These are phyloP conservation scores for Strigamia crassipes DNA, from an alignment of 2,888 invertebrate genomes.

Conservation along the genomic window DNA sequence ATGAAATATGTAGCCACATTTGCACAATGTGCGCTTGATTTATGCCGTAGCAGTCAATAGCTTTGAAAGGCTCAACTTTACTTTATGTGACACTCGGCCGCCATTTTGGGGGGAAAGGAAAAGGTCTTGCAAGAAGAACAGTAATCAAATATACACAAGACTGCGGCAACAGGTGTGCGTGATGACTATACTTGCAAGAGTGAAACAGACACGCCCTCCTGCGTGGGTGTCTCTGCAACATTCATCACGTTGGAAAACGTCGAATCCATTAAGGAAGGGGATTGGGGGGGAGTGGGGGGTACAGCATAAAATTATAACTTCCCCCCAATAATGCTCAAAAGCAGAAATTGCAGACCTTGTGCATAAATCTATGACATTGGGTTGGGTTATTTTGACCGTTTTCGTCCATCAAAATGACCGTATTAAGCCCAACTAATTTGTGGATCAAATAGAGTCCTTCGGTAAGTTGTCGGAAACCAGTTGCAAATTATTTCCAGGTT, in stretches of 20 bases:
- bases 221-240: background rate
- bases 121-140: background rate
- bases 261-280: background rate
- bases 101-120: background rate
- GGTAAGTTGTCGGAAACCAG: too few relatives aligned
- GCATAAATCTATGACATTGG: too few relatives aligned
- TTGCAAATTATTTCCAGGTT: too few relatives aligned
- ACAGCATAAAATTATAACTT: background rate
- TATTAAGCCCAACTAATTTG: too few relatives aligned
- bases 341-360: background rate
- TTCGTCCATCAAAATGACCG: too few relatives aligned
- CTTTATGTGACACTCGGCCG: background rate
- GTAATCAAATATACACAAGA: background rate
- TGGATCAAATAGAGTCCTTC: too few relatives aligned
- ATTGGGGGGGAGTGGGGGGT: too few relatives aligned
- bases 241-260: background rate
- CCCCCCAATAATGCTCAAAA: background rate
- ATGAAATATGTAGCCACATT: slow-evolving; percentile 10
- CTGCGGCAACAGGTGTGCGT: slow-evolving; percentile 2
- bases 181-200: background rate
- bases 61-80: background rate
- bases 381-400: too few relatives aligned
- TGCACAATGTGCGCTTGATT: slow-evolving; percentile 10
- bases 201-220: background rate
- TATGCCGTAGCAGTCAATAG: slow-evolving; percentile 1